Evolutionary conservation across 2,888 invertebrate genomes (phyloP), one percentile per base, ranked within the genome.

Genomic region (Leucophora obtusa): DNA sequence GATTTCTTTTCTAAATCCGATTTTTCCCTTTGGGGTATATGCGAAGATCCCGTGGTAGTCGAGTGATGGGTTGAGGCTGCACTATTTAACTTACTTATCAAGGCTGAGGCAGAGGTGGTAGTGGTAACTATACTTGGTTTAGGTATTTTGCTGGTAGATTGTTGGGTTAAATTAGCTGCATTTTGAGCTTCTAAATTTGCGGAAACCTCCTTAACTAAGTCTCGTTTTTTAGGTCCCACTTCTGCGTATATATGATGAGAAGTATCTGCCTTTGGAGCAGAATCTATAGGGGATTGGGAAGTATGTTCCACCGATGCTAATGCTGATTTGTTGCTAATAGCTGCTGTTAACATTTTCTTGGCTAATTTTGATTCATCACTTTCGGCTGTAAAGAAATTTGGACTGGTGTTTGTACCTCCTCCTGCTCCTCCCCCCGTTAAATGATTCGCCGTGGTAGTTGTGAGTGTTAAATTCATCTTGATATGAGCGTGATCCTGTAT

Each of bases 191-290:
- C 86, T 1, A 82, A 81, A 0, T 80, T 85, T 0, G 83, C 83
- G 0, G 87, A 83, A 17, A 83, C 75, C 5, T 82, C 84, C n/a
- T 84, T 84, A 1, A 83, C 11, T 53, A 82, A 70, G 58, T 88
- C 87, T 4, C 88, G 75, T 35, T 88, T 88, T 70, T 88, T 88
- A 47, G 88, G 88, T 2, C 88, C 88, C 38, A 88, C 87, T 58
- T 89, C 88, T 0, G 87, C 88, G 53, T 88, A 91, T 89, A 90
- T 93, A 92, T 97, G 47, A 95, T 96, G 89, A 94, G 97, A 91
- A 96, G 97, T 91, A 96, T 98, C 53, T 95, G 96, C 90, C 17
- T 77, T 75, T 11, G 68, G 58, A 93, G 87, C 96, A 93, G 72
- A 43, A 0, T 84, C 85, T 21, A 86, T 86, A 87, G 89, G 47